Conservation (phyloP, 2,888 invertebrate genomes). For the Apeira syringaria region DNA sequence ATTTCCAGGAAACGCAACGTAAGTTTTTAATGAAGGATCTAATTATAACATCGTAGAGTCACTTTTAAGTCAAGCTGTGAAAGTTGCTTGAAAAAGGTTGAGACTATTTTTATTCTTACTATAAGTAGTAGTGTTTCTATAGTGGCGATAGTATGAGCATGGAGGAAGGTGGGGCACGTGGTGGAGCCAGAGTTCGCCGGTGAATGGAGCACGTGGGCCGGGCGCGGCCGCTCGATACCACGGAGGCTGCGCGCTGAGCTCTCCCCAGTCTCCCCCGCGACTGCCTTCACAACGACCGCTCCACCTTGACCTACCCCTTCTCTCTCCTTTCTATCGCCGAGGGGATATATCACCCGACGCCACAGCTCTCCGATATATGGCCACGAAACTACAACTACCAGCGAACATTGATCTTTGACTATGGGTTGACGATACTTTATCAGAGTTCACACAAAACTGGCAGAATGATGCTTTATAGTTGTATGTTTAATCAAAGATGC, state of each 20-base stretch:
- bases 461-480: constrained; percentile 25
- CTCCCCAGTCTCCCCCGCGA: constrained; percentile 52
- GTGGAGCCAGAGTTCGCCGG: constrained; percentile 40
- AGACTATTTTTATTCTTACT: constrained; percentile 43
- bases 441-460: constrained; percentile 29
- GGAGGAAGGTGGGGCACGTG: constrained; percentile 49
- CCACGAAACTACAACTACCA: constrained; percentile 28
- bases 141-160: constrained; percentile 31
- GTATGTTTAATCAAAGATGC: constrained; percentile 32
- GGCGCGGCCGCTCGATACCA: constrained; percentile 70
- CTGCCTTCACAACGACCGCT: constrained; percentile 29
- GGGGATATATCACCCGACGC: constrained; percentile 23
- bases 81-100: too few relatives aligned
- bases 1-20: too few relatives aligned
- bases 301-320: constrained; percentile 32
- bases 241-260: constrained; percentile 70
- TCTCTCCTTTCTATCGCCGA: constrained; percentile 17
- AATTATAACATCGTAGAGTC: not conserved
- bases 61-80: too few relatives aligned
- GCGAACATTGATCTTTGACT: constrained; percentile 26
- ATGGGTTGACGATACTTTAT: constrained; percentile 28
- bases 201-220: constrained; percentile 68
- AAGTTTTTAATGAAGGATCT: too few relatives aligned
- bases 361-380: constrained; percentile 30
- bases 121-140: constrained; percentile 31